A percentile compares a stretch with the other conserved stretches of the same genome.
Evolutionary conservation across 2,797 vertebrate species (phyloP).

Genomic region (Coranthus polyacanthus): DNA sequence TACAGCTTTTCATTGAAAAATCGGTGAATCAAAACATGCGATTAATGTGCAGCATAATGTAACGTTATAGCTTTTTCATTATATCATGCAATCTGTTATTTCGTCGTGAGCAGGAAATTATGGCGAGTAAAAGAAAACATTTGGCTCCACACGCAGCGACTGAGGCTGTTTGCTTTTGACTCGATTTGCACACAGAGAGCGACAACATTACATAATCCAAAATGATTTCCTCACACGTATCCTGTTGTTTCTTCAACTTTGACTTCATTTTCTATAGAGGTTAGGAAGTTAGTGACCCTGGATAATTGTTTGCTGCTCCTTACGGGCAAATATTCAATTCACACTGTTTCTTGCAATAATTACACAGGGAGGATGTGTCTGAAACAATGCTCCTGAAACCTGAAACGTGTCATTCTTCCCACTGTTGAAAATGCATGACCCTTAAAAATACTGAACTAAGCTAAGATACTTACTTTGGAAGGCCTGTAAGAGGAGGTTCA

Average conservation of each 20-base stretch:
- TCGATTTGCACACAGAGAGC: not conserved
- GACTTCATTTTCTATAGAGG: not conserved
- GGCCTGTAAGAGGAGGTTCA: constrained; percentile 9
- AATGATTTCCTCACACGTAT: constrained; percentile 30
- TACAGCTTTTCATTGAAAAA: too few relatives aligned
- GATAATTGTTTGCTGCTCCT: constrained; percentile 2
- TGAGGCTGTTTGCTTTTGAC: constrained; percentile 6
- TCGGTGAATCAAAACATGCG: too few relatives aligned
- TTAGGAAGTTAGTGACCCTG: not conserved
- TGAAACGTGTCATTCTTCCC: too few relatives aligned
- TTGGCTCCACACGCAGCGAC: too few relatives aligned
- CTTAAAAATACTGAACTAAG: not conserved
- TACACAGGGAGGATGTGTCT: not conserved
- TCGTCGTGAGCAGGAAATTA: not conserved
- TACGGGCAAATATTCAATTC: not conserved
- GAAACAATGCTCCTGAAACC: not conserved
- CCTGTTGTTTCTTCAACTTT: constrained; percentile 11
- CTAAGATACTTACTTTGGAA: not conserved
- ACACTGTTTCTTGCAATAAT: constrained; percentile 12
- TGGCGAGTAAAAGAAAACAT: constrained; percentile 16
- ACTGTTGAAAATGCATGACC: not conserved
- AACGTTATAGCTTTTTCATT: not conserved
- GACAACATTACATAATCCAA: constrained; percentile 36
- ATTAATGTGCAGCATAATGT: too few relatives aligned
- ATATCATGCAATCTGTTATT: not conserved